Base-by-base conservation (phyloP, 2,888 invertebrate species). In the Mesorhabditis spiculigera region DNA sequence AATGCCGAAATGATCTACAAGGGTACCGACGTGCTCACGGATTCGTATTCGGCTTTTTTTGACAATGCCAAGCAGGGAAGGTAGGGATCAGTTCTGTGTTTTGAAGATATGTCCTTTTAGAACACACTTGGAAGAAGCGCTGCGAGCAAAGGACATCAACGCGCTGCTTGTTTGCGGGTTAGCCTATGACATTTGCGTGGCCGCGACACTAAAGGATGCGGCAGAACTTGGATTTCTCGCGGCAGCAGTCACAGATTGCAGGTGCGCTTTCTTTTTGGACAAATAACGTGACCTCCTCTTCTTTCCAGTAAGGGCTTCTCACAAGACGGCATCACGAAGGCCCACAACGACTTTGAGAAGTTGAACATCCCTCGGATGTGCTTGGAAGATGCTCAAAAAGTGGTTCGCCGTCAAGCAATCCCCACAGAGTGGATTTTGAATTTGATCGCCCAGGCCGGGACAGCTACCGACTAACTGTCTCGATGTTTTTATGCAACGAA, bases 21-120 rank as follows among this genome's bases (percentile, higher is more conserved):
- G 77, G 96, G 96, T 62, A 93, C 92, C 1, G 93, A 94, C 87
- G 92, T 95, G 0, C 93, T 94, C 79, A 93, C 96, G 70, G 97
- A 97, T 87, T 94, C 95, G 3, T 97, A 97, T 88, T 95, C 95
- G 0, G 96, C 95, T 65, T 97, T 97, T 89, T 95, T 94, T 93
- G 96, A 97, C 88, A 97, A 97, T 88, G 93, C 93, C 88, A 93
- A 93, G 87, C 88, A 93, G 73, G 77, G 75, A 45, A 80, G 76
- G 82, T 81, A 28, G 28, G 28, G 28, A 1, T 28, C 28, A 28
- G 28, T 28, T 28, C 28, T 13, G n/a, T 50, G 58, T 13, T 50
- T 50, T n/a, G n/a, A 10, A 10, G n/a, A 50, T 50, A 13, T 50
- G 10, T n/a, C n/a, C 58, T 50, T 50, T 50, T 1, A 91, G 93